Conservation (phyloP, 2,113 vertebrate genomes). For the Myotis brandtii region DNA sequence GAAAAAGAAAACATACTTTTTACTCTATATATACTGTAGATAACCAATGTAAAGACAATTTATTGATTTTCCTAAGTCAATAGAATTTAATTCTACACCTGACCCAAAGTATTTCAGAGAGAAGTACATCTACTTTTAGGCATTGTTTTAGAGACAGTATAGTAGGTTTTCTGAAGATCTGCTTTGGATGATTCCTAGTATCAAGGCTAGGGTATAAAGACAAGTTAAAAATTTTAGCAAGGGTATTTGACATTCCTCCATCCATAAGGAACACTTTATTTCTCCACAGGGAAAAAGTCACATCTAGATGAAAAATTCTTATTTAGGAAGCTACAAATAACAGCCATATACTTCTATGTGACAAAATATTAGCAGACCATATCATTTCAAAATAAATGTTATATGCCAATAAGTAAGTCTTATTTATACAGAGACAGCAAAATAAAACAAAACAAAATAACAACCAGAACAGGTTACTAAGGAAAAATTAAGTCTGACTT, state of each 20-base stretch:
- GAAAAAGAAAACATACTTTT: not conserved
- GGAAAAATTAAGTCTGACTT: not conserved
- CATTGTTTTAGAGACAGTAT: not conserved
- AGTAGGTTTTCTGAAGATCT: conserved; percentile 9
- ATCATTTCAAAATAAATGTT: not conserved
- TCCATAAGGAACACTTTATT: not conserved
- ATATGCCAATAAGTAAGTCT: not conserved
- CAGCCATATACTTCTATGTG: not conserved
- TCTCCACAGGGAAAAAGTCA: not conserved
- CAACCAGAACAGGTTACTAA: not conserved
- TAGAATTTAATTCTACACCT: conserved; percentile 41
- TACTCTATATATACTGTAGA: not conserved
- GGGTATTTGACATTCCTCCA: not conserved
- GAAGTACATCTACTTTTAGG: not conserved
- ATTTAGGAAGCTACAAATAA: not conserved
- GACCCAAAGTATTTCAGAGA: not conserved
- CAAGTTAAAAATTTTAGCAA: conserved; percentile 15
- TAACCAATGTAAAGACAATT: not conserved
- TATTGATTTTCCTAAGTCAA: conserved; percentile 20
- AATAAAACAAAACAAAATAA: conserved; percentile 33
- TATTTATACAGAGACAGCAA: not conserved
- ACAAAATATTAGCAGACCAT: not conserved
- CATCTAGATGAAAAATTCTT: not conserved
- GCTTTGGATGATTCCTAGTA: conserved; percentile 33
- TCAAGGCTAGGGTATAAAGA: not conserved